Evolutionary conservation across 2,113 vertebrate species (phyloP).

Genomic region (Pica pica): DNA sequence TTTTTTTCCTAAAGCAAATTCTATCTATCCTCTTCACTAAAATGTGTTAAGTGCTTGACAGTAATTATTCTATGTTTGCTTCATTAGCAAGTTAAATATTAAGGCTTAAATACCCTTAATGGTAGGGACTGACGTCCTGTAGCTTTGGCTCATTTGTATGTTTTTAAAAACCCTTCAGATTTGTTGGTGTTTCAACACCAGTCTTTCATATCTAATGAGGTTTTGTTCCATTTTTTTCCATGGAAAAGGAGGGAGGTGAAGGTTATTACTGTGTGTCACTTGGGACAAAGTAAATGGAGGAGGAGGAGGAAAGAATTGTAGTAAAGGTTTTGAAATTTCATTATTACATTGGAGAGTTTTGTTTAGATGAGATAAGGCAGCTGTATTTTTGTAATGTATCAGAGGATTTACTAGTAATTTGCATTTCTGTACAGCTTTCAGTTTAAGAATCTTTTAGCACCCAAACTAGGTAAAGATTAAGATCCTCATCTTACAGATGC

Average conservation of each 20-base stretch:
- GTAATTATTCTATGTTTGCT: slow-evolving; percentile 19
- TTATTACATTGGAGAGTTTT: not conserved
- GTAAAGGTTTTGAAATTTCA: not conserved
- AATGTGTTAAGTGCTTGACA: slow-evolving; percentile 21
- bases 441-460: not conserved
- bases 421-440: not conserved
- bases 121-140: not conserved
- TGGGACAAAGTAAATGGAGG: not conserved
- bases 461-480: not conserved
- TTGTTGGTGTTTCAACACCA: not conserved
- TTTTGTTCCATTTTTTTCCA: not conserved
- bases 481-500: not conserved
- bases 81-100: slow-evolving; percentile 34
- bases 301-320: not conserved
- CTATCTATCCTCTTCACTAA: not conserved
- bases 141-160: not conserved
- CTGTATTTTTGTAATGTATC: not conserved
- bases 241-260: not conserved
- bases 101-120: not conserved
- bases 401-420: not conserved
- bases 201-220: not conserved
- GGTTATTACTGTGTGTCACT: not conserved
- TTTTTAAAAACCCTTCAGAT: not conserved
- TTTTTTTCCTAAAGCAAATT: not conserved
- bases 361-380: not conserved